Conservation (phyloP, 2,113 vertebrate genomes). For the Accipiter virgatus region DNA sequence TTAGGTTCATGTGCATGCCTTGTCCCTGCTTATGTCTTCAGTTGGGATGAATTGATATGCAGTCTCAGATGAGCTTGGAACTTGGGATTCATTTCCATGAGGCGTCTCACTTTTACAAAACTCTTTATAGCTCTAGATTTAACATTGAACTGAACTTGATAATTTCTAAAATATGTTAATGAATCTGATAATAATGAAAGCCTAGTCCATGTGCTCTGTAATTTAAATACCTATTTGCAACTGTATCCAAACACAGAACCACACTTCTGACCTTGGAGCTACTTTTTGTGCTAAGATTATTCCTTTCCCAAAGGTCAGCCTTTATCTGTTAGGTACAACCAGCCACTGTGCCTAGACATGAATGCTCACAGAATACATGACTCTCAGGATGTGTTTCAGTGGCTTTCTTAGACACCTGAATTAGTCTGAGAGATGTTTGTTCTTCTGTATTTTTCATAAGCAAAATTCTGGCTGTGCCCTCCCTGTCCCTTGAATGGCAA, state of each 20-base stretch:
- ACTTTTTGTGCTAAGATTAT: background rate
- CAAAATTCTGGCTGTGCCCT: background rate
- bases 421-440: background rate
- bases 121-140: background rate
- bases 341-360: background rate
- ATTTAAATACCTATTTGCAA: background rate
- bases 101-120: background rate
- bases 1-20: accelerated
- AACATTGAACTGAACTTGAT: conserved; percentile 5
- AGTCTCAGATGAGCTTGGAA: background rate
- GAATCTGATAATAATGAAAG: background rate
- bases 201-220: background rate
- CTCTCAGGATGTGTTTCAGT: background rate
- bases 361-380: background rate
- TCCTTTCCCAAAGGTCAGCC: background rate
- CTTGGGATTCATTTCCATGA: background rate
- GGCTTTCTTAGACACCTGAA: background rate
- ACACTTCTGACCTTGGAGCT: background rate
- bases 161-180: conserved; percentile 18
- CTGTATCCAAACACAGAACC: background rate
- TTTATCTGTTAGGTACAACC: background rate
- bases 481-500: background rate
- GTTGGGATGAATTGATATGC: background rate
- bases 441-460: background rate
- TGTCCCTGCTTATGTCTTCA: background rate